Evolutionary conservation across 2,797 vertebrate genomes (phyloP).

Genomic region (Notoglanidium macrostoma): DNA sequence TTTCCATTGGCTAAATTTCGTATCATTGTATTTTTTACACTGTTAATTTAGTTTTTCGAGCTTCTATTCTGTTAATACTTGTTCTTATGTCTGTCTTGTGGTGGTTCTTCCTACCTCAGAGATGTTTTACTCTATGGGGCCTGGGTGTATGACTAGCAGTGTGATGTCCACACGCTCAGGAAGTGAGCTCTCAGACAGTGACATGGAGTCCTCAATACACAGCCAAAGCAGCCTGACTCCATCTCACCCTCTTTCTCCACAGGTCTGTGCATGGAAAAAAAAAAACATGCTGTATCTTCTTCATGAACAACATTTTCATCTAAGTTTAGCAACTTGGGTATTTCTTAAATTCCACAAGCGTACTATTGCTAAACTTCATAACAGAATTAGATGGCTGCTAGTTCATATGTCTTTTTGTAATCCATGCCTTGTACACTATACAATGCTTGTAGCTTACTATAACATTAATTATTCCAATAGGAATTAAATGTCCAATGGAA

Average conservation of each 20-base stretch:
- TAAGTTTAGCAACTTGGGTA: not conserved
- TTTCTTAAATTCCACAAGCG: not conserved
- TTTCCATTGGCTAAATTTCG: not conserved
- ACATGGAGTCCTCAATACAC: slow-evolving; percentile 84
- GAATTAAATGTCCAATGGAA: not conserved
- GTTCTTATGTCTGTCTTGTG: not conserved
- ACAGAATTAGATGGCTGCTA: not conserved
- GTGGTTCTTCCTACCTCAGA: slow-evolving; percentile 65
- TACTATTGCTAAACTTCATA: not conserved
- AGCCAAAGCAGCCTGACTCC: slow-evolving; percentile 74
- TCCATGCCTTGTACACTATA: not conserved
- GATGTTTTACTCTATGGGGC: slow-evolving; percentile 92
- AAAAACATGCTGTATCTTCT: not conserved
- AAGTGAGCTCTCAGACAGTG: slow-evolving; percentile 84
- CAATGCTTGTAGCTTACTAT: not conserved
- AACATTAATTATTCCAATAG: not conserved
- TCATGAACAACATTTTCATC: not conserved
- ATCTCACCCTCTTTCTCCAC: slow-evolving; percentile 67
- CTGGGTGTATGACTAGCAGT: slow-evolving; percentile 80
- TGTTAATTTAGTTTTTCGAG: not conserved
- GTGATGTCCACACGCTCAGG: slow-evolving; percentile 76
- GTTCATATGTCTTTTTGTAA: not conserved
- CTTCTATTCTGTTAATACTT: not conserved
- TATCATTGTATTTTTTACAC: not conserved
- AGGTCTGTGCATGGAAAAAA: slow-evolving; percentile 62